Conservation (phyloP, 2,113 vertebrate species). For the Podarcis raffonei region DNA sequence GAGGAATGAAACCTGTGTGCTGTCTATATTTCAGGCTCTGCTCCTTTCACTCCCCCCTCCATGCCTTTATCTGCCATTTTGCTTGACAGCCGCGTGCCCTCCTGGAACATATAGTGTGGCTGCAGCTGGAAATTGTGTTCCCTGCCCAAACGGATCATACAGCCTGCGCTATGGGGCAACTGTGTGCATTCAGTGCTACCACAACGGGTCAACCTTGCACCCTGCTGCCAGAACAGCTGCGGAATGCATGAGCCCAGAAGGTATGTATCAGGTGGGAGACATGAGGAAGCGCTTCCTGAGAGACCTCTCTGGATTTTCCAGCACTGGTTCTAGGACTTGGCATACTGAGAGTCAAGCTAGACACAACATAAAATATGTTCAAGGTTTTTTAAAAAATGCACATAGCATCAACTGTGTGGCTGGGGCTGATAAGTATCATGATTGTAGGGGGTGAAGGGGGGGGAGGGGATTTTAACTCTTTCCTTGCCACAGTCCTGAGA, state of each 20-base stretch:
- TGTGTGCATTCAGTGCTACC: not conserved
- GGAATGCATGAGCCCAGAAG: not conserved
- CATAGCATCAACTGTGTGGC: not conserved
- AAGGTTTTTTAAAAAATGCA: not conserved
- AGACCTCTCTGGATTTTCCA: not conserved
- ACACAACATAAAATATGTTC: not conserved
- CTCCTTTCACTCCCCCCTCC: not conserved
- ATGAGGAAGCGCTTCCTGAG: not conserved
- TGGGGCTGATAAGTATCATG: not conserved
- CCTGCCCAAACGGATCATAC: not conserved
- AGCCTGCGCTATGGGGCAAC: not conserved
- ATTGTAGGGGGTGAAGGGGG: too few relatives aligned
- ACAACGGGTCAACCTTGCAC: not conserved
- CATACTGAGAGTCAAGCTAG: not conserved
- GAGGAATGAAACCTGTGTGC: not conserved
- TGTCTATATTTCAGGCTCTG: not conserved
- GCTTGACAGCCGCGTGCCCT: conserved; percentile 4
- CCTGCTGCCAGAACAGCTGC: conserved; percentile 1
- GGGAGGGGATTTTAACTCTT: not conserved
- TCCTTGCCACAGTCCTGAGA: not conserved
- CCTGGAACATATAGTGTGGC: conserved; percentile 14
- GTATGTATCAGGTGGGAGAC: not conserved
- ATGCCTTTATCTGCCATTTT: not conserved
- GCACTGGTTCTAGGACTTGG: not conserved
- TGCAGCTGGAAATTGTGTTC: not conserved